phyloP scores from a whole-genome alignment of 2,797 vertebrate species.

The Oreonectes daqikongensis region DNA sequence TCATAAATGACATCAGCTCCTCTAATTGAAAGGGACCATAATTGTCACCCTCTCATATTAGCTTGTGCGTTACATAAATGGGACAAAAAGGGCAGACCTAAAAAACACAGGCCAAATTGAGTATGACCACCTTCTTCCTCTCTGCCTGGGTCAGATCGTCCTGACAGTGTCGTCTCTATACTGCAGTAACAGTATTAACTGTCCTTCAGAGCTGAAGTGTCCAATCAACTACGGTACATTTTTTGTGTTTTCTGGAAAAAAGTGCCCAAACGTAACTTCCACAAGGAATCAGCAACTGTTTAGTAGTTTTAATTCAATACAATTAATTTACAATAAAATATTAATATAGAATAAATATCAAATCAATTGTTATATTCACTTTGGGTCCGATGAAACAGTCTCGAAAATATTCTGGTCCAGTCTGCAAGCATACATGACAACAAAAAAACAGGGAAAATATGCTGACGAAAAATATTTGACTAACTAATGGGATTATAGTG shows the following conservation, averaged over 20 bases:
- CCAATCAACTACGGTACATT: neutral
- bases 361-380: no score
- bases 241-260: neutral
- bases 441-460: no score
- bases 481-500: no score
- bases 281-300: no score
- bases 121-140: constrained; percentile 1
- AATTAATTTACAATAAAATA: no score
- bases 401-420: no score
- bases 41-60: constrained; percentile 48
- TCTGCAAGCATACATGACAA: no score
- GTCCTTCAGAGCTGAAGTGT: neutral
- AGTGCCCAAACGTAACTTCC: no score
- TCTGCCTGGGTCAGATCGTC: constrained; percentile 11
- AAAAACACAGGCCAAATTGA: constrained; percentile 5
- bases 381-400: no score
- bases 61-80: neutral
- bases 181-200: neutral
- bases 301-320: no score
- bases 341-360: no score
- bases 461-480: no score
- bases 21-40: constrained; percentile 59
- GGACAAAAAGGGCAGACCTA: constrained; percentile 42
- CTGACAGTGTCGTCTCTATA: neutral
- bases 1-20: constrained; percentile 64